Conservation (phyloP, 1,140 invertebrate species). For the Aplysia californica region DNA sequence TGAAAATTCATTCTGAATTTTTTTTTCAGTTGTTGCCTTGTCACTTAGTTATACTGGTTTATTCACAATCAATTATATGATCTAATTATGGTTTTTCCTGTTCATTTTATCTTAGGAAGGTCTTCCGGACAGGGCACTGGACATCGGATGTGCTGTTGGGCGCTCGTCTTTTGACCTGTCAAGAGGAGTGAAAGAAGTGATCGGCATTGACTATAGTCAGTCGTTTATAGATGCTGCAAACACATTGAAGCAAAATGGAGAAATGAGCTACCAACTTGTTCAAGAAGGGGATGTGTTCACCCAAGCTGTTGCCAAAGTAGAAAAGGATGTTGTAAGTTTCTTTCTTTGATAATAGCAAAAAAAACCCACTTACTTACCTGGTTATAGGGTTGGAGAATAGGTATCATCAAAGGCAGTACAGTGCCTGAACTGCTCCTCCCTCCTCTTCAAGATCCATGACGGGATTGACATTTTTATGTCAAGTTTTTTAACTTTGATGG, state of each 20-base stretch:
- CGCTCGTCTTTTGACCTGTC: constrained; percentile 65
- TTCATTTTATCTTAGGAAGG: too few species aligned
- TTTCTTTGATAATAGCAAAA: constrained; percentile 1
- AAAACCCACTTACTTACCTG: not conserved
- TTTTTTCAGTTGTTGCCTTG: too few species aligned
- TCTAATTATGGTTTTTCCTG: too few species aligned
- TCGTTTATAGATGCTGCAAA: constrained; percentile 65
- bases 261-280: constrained; percentile 48
- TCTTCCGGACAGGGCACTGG: constrained; percentile 58
- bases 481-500: too few species aligned
- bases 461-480: too few species aligned
- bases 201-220: constrained; percentile 66
- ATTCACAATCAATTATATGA: too few species aligned
- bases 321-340: constrained; percentile 45
- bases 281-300: constrained; percentile 55
- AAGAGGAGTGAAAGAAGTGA: constrained; percentile 56
- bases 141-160: constrained; percentile 68
- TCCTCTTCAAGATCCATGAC: too few species aligned
- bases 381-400: too few species aligned
- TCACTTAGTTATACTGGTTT: too few species aligned
- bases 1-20: too few species aligned
- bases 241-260: constrained; percentile 49
- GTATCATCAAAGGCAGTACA: too few species aligned
- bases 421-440: too few species aligned
- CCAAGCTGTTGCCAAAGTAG: constrained; percentile 44